Percentiles rank a stretch among this genome's conserved stretches.
phyloP scores from a whole-genome alignment of 2,888 invertebrate genomes.

The Chloromyia formosa region DNA sequence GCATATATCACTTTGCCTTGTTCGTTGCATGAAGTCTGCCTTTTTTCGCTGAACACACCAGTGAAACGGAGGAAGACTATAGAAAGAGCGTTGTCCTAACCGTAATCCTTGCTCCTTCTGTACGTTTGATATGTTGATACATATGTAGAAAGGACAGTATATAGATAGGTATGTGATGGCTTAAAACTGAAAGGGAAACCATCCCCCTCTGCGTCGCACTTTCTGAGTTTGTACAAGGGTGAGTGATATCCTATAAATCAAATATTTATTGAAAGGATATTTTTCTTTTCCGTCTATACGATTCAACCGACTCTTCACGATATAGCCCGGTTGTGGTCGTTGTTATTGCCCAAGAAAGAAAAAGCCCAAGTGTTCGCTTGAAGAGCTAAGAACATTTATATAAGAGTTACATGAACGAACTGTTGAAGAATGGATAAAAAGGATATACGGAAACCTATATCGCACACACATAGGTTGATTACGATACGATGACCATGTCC shows the following conservation, averaged over 20 bases:
- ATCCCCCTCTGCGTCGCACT: background rate
- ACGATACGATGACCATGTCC: constrained; percentile 17
- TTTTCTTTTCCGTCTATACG: constrained; percentile 36
- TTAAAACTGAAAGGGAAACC: constrained; percentile 29
- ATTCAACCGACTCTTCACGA: constrained; percentile 7
- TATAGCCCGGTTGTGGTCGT: constrained; percentile 8
- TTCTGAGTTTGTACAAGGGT: constrained; percentile 36
- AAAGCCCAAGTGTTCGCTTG: constrained; percentile 26
- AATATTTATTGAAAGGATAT: constrained; percentile 50
- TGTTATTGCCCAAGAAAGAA: constrained; percentile 15
- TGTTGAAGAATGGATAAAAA: constrained; percentile 12
- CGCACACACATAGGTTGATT: background rate
- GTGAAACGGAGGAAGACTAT: background rate
- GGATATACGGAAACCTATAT: background rate
- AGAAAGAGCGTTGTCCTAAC: background rate
- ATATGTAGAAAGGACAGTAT: background rate
- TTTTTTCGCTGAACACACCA: background rate
- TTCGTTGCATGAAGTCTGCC: background rate
- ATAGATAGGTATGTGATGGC: constrained; percentile 7
- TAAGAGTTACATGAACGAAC: constrained; percentile 37
- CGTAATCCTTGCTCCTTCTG: constrained; percentile 31
- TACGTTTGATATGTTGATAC: constrained; percentile 16
- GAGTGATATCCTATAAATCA: constrained; percentile 51
- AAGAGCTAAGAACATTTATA: constrained; percentile 23
- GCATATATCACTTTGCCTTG: constrained; percentile 46